A percentile compares a stretch with the other conserved stretches of the same genome.
These are phyloP conservation scores for Heliothis virescens DNA, from an alignment of 1,140 invertebrate genomes.

Conservation along the genomic window DNA sequence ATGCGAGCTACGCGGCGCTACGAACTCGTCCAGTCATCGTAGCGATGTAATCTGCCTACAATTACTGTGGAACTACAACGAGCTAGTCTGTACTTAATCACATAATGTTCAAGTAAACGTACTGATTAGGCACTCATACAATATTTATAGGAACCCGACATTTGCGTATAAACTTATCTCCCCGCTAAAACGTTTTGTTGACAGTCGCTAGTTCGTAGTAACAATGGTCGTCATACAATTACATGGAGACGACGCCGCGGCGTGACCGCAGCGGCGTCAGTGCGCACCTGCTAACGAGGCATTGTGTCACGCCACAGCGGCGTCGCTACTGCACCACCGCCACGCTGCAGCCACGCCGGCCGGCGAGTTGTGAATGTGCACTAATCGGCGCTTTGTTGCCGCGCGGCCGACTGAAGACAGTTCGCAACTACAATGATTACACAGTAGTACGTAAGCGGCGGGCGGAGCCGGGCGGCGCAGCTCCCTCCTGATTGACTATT, in stretches of 20 bases:
- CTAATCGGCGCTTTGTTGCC: background rate
- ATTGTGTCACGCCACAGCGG: background rate
- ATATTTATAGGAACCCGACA: no score
- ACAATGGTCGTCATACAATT: constrained; percentile 9
- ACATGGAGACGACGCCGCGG: background rate
- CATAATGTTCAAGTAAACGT: no score
- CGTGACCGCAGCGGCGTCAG: constrained; percentile 17
- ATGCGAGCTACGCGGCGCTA: constrained; percentile 20
- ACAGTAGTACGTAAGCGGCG: background rate
- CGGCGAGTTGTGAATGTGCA: background rate
- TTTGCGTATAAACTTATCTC: no score
- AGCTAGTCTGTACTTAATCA: no score
- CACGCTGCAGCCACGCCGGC: background rate
- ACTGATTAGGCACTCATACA: no score
- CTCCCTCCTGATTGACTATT: background rate
- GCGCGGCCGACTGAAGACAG: background rate
- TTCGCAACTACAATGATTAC: background rate
- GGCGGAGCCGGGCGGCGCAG: background rate
- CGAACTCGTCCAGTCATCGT: background rate
- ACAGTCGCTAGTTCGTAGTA: background rate
- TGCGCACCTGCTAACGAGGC: constrained; percentile 18
- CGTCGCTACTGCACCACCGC: background rate
- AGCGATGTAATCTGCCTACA: constrained; percentile 10
- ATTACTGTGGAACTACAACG: no score
- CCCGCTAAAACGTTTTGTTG: no score